Percentiles rank a stretch among this genome's conserved stretches.
Conservation (phyloP, 2,888 invertebrate genomes). For the Synanthedon myopaeformis region DNA sequence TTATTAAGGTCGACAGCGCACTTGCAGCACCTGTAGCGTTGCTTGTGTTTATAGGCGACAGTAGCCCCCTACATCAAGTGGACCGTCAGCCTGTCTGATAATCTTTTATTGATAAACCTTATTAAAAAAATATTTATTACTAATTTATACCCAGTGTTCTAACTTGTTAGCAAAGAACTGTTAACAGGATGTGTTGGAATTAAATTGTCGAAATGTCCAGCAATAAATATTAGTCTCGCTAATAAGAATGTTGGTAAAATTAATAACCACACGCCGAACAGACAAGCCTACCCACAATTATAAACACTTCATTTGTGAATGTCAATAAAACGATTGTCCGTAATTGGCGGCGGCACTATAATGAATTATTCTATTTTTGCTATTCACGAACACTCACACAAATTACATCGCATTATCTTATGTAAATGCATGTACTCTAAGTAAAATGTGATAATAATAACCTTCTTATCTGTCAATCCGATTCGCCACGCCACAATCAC, state of each 20-base stretch:
- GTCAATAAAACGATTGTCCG: constrained; percentile 6
- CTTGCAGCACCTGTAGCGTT: too few relatives aligned
- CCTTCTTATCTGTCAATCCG: constrained; percentile 62
- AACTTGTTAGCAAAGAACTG: too few relatives aligned
- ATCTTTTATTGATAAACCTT: too few relatives aligned
- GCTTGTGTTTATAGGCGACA: too few relatives aligned
- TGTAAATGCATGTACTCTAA: constrained; percentile 42
- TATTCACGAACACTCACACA: constrained; percentile 28
- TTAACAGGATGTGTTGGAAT: too few relatives aligned
- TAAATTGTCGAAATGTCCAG: too few relatives aligned
- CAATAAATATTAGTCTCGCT: too few relatives aligned
- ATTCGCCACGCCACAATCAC: constrained; percentile 59
- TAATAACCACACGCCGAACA: neutral
- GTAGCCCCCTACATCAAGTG: too few relatives aligned
- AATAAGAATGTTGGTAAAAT: neutral
- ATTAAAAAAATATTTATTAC: too few relatives aligned
- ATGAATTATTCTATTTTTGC: constrained; percentile 10
- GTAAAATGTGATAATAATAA: constrained; percentile 69
- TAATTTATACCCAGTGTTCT: too few relatives aligned
- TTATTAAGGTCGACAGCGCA: too few relatives aligned
- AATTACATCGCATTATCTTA: constrained; percentile 39
- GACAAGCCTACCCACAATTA: constrained; percentile 1
- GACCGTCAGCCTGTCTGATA: too few relatives aligned
- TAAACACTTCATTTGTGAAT: constrained; percentile 1
- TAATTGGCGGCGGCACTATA: neutral